Evolutionary conservation across 1,140 invertebrate species (phyloP).

Genomic region (Drosophila sp.): DNA sequence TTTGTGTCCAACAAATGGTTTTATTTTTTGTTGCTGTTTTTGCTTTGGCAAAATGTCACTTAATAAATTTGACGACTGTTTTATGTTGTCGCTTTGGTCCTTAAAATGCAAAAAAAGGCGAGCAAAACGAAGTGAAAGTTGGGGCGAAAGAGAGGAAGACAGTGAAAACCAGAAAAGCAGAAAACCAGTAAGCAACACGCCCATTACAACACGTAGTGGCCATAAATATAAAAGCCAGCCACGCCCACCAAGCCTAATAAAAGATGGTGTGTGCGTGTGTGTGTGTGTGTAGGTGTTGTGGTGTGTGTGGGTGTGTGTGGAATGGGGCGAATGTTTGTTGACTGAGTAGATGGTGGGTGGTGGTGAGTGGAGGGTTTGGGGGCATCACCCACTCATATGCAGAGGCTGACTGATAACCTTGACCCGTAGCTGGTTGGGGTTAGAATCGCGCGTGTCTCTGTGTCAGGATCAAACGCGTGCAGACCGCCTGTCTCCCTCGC

Average conservation of each 20-base stretch:
- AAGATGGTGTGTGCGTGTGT: constrained; percentile 42
- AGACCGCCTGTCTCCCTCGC: neutral
- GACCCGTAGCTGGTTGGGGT: constrained; percentile 31
- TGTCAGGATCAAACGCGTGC: constrained; percentile 12
- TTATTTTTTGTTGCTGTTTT: constrained; percentile 54
- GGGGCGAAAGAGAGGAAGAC: neutral
- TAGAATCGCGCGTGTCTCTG: constrained; percentile 8
- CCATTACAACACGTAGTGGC: constrained; percentile 78
- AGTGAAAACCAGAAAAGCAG: constrained; percentile 8
- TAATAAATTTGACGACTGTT: constrained; percentile 83
- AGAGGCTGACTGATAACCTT: constrained; percentile 28
- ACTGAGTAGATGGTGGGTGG: no score
- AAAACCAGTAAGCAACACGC: constrained; percentile 59
- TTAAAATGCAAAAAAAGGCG: constrained; percentile 45
- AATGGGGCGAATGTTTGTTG: no score
- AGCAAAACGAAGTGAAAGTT: constrained; percentile 27
- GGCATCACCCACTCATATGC: constrained; percentile 12
- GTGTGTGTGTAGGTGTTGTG: neutral
- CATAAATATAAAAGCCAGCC: constrained; percentile 72
- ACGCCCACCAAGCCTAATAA: constrained; percentile 38
- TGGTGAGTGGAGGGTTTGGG: no score
- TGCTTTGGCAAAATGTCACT: constrained; percentile 73
- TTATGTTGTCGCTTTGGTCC: constrained; percentile 79
- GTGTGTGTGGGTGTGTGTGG: neutral
- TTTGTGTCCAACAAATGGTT: constrained; percentile 62